Evolutionary conservation across 2,888 invertebrate genomes (phyloP).

Genomic region (Rhimphoctona megacephalus): DNA sequence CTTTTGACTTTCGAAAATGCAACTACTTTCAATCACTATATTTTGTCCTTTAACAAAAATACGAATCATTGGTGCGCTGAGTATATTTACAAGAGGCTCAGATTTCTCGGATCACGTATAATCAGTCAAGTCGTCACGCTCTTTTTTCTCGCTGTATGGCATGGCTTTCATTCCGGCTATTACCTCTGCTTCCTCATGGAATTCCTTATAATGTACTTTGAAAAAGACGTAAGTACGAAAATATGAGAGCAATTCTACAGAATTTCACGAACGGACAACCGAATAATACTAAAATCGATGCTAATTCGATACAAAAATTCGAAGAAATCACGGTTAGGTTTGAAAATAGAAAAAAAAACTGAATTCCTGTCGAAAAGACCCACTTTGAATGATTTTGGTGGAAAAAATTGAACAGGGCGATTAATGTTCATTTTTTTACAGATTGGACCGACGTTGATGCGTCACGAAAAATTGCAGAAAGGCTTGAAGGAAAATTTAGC

Average conservation of each 20-base stretch:
- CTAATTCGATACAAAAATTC: no score
- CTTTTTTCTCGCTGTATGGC: conserved; percentile 97
- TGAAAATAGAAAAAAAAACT: background rate
- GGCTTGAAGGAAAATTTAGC: conserved; percentile 83
- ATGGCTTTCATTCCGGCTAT: conserved; percentile 97
- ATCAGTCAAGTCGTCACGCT: conserved; percentile 94
- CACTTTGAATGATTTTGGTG: background rate
- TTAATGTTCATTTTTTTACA: conserved; percentile 74
- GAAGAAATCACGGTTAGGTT: background rate
- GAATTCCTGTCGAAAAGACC: background rate
- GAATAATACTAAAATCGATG: background rate
- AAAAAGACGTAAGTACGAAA: conserved; percentile 90
- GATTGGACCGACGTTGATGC: conserved; percentile 87
- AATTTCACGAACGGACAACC: background rate
- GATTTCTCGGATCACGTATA: conserved; percentile 90
- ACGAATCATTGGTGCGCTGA: conserved; percentile 98
- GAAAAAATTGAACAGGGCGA: background rate
- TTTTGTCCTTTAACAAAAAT: conserved; percentile 97
- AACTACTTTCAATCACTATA: conserved; percentile 94
- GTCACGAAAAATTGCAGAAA: conserved; percentile 85
- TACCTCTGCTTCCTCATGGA: conserved; percentile 97
- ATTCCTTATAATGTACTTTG: conserved; percentile 93
- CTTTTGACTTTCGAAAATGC: conserved; percentile 93
- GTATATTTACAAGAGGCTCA: conserved; percentile 97
- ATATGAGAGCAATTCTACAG: background rate